Percentiles rank a stretch among this genome's conserved stretches.
These are phyloP conservation scores for Dendroctonus valens DNA, from an alignment of 1,140 invertebrate species.

Conservation along the genomic window DNA sequence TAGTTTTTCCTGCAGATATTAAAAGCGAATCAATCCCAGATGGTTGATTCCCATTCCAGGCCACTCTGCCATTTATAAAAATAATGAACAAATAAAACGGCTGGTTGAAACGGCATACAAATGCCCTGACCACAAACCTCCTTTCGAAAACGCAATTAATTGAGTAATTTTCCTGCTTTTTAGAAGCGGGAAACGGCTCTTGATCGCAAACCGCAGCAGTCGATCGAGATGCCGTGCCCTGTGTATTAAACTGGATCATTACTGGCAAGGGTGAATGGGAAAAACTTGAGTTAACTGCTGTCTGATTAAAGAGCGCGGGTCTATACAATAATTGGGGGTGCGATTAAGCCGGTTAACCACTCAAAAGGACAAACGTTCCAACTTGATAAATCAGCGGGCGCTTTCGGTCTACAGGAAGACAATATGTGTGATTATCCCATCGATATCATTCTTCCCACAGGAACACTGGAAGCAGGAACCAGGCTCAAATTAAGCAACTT, in stretches of 20 bases:
- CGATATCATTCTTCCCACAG: no score
- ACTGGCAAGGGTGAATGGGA: conserved; percentile 33
- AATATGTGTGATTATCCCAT: no score
- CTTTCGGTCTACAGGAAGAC: no score
- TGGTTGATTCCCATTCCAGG: no score
- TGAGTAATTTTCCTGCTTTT: conserved; percentile 33
- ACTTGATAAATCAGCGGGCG: conserved; percentile 33
- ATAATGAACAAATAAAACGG: no score
- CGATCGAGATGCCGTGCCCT: conserved; percentile 22
- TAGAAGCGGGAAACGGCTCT: conserved; percentile 21
- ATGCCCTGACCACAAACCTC: neutral
- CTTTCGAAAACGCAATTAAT: conserved; percentile 32
- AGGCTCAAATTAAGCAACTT: no score
- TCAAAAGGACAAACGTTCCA: conserved; percentile 38
- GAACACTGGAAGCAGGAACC: no score
- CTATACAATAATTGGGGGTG: conserved; percentile 34
- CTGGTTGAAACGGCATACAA: no score
- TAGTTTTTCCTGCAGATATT: no score
- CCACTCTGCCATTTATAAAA: no score
- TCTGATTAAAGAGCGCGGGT: conserved; percentile 39
- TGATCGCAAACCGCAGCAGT: conserved; percentile 28
- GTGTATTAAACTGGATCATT: conserved; percentile 41
- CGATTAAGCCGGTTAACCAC: conserved; percentile 35
- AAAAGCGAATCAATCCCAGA: no score
- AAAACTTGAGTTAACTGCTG: conserved; percentile 40